These are phyloP conservation scores for Phymorhynchus buccinoides DNA, from an alignment of 1,140 invertebrate species.

Conservation along the genomic window DNA sequence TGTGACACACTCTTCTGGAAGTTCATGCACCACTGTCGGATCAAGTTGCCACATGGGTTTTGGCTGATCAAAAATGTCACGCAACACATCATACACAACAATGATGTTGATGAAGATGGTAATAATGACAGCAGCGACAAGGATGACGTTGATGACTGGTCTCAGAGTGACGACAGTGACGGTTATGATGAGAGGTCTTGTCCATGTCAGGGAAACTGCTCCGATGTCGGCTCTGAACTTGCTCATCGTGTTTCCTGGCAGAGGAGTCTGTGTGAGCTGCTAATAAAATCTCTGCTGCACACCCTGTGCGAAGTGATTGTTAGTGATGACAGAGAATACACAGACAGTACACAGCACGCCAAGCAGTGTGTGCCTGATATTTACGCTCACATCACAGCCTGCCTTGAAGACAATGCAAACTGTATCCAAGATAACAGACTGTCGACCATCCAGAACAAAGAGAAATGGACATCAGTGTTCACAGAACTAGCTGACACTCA, in stretches of 20 bases:
- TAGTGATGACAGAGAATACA: not conserved
- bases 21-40: too few species aligned
- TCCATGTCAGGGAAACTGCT: not conserved
- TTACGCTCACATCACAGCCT: not conserved
- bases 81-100: too few species aligned
- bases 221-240: not conserved
- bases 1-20: too few species aligned
- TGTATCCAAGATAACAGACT: not conserved
- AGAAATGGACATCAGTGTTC: not conserved
- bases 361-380: not conserved
- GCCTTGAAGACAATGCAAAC: not conserved
- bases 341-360: not conserved
- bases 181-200: not conserved
- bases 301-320: not conserved
- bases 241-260: too few species aligned
- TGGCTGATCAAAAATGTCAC: too few species aligned
- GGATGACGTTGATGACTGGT: not conserved
- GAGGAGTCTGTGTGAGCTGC: too few species aligned
- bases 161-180: too few species aligned
- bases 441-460: not conserved
- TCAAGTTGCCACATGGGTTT: too few species aligned
- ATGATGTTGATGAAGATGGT: too few species aligned
- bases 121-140: too few species aligned
- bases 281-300: not conserved
- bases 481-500: not conserved